Evolutionary conservation across 2,113 vertebrate genomes (phyloP), one percentile per base, ranked within the genome.

Genomic region (Hirundichthys speculiger): DNA sequence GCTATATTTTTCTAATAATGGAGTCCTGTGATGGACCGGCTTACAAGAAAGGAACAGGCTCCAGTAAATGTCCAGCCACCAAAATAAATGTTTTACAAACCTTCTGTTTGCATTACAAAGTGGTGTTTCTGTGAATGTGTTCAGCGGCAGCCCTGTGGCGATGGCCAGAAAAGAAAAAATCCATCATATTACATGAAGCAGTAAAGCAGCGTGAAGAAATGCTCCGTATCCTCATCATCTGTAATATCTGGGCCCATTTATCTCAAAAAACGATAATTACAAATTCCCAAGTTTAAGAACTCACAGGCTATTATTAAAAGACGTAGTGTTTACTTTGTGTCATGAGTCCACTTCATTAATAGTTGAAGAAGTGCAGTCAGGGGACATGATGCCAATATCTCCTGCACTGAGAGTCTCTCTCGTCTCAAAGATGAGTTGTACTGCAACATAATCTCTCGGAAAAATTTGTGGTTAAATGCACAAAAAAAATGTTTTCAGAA

Each of bases 301-400:
- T 40, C n/a, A 43, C n/a, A n/a, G n/a, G n/a, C 69, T 59, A 13
- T 54, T 57, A 65, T 48, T 54, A 43, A 46, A 55, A n/a, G 13
- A 53, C 13, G 34, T 30, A 51, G 53, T 46, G 43, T 63, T 38
- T 49, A 48, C 39, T 16, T 0, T 38, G 38, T 46, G 60, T 39
- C 56, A 58, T 1, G 0, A 62, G 50, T 51, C 25, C 25, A 50
- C 78, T 76, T 73, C 61, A 85, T 73, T 60, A 63, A 18, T 13
- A 60, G 53, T 19, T 47, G 25, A 8, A 64, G 50, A 55, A 39
- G n/a, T 30, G 42, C 58, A 61, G 39, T 49, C 54, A 20, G 50
- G 58, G 30, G 53, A 61, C 11, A 19, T 10, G 38, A 49, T 22
- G 18, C 15, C 66, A 45, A 47, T 64, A 55, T 59, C 24, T 15